Evolutionary conservation across 2,797 vertebrate species (phyloP), one percentile per base, ranked within the genome.

Genomic region (Gymnothorax javanicus): DNA sequence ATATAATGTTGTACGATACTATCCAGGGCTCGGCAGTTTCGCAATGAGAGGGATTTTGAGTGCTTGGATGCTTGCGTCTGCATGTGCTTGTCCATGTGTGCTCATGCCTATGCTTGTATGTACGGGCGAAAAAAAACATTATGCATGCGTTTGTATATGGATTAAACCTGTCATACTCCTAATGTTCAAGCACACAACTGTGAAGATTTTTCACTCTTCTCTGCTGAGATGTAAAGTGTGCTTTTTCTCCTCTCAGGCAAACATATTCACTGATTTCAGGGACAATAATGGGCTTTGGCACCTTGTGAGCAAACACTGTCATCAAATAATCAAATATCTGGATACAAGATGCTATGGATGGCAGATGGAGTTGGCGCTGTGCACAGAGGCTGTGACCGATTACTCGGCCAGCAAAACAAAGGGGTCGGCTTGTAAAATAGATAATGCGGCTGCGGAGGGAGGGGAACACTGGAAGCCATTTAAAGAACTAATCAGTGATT

Each of bases 311-410:
- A 52, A 84, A 84, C 59, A 54, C 33, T 23, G 83, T 50, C 83
- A 84, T 84, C 83, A 67, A 84, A 84, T 52, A 84, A 84, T 84
- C 83, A 67, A 84, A 84, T n/a, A 84, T 84, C 25, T 64, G 83
- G 43, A 64, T 50, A 43, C 13, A 84, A 84, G 54, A 79, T 20
- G 43, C 75, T 20, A 54, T 79, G 54, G 50, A 50, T 7, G 17
- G 43, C 75, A 23, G 50, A 79, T 54, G 17, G 17, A 43, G 33
- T 64, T 33, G 43, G 50, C 11, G 23, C 23, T 17, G 50, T 17
- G 27, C 58, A 50, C 83, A 17, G 57, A 33, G 83, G 58, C 59
- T 56, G n/a, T 57, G 82, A 83, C 54, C 82, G 25, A 59, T 84
- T 50, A 64, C 56, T 1, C 59, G 12, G 59, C 8, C 27, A 75